Conservation (phyloP, 2,888 invertebrate genomes). For the Drosophila neutralis region DNA sequence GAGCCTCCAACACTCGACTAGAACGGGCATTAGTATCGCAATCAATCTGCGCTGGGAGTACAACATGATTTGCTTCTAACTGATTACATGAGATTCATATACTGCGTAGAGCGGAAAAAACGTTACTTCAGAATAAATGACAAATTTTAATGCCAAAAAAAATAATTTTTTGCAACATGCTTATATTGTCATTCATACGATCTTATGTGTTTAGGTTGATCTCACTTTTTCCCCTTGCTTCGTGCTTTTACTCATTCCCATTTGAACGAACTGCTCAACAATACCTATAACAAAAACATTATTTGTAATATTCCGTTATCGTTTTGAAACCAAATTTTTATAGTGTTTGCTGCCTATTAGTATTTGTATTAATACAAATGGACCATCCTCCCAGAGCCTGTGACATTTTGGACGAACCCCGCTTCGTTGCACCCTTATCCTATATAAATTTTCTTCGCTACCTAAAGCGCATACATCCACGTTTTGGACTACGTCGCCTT, state of each 20-base stretch:
- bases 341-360: background rate
- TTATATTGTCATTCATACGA: slow-evolving; percentile 8
- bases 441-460: slow-evolving; percentile 1
- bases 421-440: background rate
- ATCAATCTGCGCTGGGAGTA: background rate
- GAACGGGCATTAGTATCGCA: background rate
- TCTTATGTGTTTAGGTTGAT: slow-evolving; percentile 1
- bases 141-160: background rate
- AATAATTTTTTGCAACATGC: slow-evolving; percentile 13
- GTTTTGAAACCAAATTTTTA: background rate
- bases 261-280: background rate
- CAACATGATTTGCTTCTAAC: background rate
- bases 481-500: background rate
- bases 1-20: background rate
- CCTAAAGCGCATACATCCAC: background rate
- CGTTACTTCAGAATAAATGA: background rate
- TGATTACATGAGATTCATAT: background rate
- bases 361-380: background rate
- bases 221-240: background rate
- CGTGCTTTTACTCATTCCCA: background rate
- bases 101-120: background rate
- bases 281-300: background rate
- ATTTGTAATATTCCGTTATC: background rate
- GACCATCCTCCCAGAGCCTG: background rate
- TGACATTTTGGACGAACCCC: background rate